Percentiles rank a stretch among this genome's conserved stretches.
Evolutionary conservation across 2,113 vertebrate species (phyloP).

Genomic region (Corvus moneduloides): DNA sequence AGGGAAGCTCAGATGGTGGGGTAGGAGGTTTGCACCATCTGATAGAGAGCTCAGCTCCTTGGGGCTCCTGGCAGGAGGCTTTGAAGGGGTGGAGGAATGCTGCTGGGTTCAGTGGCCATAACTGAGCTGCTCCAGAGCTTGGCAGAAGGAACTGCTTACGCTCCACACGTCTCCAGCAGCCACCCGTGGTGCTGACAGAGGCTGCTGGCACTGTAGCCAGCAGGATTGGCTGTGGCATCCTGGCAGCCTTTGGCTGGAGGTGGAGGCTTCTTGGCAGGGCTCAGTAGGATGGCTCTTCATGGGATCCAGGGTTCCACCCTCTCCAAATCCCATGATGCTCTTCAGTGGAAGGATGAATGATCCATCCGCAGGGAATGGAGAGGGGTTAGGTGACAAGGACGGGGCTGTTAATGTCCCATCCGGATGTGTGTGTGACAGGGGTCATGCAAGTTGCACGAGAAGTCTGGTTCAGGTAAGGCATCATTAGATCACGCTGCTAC

Average conservation of each 20-base stretch:
- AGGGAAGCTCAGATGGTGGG: background rate
- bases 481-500: background rate
- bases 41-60: background rate
- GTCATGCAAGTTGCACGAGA: background rate
- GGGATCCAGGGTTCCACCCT: background rate
- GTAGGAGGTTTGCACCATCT: background rate
- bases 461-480: background rate
- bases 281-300: background rate
- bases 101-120: background rate
- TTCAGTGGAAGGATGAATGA: background rate
- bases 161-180: background rate
- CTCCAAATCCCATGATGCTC: background rate
- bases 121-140: background rate
- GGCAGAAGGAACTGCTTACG: background rate
- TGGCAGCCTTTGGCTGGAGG: background rate
- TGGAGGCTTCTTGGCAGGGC: background rate
- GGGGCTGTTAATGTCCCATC: background rate
- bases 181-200: background rate
- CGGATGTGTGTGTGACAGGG: background rate
- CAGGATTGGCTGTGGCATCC: accelerated
- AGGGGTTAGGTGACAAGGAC: background rate
- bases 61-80: background rate
- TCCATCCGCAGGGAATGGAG: background rate
- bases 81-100: background rate
- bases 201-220: background rate